These are phyloP conservation scores for Strigops habroptila DNA, from an alignment of 2,113 vertebrate species.

Conservation along the genomic window DNA sequence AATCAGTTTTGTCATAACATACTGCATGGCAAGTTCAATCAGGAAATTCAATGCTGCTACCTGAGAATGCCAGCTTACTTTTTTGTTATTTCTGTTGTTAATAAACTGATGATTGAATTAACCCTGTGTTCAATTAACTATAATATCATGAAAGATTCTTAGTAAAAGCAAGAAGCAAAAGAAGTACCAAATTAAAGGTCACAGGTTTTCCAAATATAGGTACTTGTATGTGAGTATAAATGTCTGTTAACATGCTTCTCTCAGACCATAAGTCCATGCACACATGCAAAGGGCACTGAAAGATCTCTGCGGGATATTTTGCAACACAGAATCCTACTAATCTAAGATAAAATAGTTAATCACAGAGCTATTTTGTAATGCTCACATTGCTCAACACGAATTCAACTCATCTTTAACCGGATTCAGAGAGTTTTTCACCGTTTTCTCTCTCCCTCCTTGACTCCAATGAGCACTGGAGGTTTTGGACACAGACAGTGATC, in stretches of 20 bases:
- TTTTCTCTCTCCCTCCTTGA: background rate
- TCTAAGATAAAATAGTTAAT: background rate
- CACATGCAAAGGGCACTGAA: background rate
- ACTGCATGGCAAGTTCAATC: background rate
- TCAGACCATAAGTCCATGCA: background rate
- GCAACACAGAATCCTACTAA: background rate
- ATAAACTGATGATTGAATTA: background rate
- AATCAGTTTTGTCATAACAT: background rate
- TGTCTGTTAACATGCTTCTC: background rate
- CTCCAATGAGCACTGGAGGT: fast-evolving
- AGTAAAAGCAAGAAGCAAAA: background rate
- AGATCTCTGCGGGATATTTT: background rate
- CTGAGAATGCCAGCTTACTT: background rate
- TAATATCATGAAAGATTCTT: background rate
- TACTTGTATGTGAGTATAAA: background rate
- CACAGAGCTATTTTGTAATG: background rate
- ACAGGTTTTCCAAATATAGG: background rate
- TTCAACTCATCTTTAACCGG: background rate
- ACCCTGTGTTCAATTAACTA: background rate
- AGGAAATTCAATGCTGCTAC: background rate
- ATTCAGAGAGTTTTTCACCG: background rate
- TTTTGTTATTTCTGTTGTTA: background rate
- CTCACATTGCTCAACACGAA: background rate
- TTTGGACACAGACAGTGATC: background rate
- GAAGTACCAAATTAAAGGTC: background rate